Conservation (phyloP, 2,113 vertebrate species). For the Oreochromis tanganicae region DNA sequence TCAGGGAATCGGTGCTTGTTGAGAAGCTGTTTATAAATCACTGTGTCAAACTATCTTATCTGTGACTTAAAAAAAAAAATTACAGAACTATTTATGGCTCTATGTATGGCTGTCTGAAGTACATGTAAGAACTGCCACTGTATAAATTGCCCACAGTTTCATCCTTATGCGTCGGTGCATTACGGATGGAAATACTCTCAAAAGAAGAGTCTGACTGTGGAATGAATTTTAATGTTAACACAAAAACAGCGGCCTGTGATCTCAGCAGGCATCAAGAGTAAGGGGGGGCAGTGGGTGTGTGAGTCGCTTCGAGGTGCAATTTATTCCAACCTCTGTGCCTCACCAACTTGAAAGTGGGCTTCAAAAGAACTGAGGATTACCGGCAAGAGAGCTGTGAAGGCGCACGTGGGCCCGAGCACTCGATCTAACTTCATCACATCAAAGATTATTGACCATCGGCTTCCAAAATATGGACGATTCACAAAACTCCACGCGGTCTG, state of each 20-base stretch:
- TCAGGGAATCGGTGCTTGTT: slow-evolving; percentile 9
- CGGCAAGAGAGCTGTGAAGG: slow-evolving; percentile 44
- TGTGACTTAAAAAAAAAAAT: slow-evolving; percentile 12
- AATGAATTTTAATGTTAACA: slow-evolving; percentile 73
- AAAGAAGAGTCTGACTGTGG: slow-evolving; percentile 55
- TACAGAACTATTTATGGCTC: slow-evolving; percentile 16
- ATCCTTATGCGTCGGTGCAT: slow-evolving; percentile 50
- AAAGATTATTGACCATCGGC: slow-evolving; percentile 54
- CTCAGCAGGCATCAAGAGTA: slow-evolving; percentile 67
- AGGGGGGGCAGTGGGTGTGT: slow-evolving; percentile 22
- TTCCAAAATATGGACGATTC: slow-evolving; percentile 16
- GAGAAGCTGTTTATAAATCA: slow-evolving; percentile 43
- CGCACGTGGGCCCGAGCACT: neutral
- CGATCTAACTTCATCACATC: slow-evolving; percentile 32
- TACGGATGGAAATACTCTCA: slow-evolving; percentile 61
- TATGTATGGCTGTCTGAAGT: slow-evolving; percentile 33
- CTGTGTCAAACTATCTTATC: slow-evolving; percentile 43
- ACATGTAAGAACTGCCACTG: slow-evolving; percentile 33
- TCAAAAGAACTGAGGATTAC: slow-evolving; percentile 67
- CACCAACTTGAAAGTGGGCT: slow-evolving; percentile 69
- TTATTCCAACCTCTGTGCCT: slow-evolving; percentile 67
- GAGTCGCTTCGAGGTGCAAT: slow-evolving; percentile 68
- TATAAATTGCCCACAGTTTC: slow-evolving; percentile 32
- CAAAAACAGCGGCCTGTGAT: slow-evolving; percentile 71
- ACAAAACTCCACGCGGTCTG: neutral